These are phyloP conservation scores for Colletes collaris DNA, from an alignment of 2,888 invertebrate species.

Conservation along the genomic window DNA sequence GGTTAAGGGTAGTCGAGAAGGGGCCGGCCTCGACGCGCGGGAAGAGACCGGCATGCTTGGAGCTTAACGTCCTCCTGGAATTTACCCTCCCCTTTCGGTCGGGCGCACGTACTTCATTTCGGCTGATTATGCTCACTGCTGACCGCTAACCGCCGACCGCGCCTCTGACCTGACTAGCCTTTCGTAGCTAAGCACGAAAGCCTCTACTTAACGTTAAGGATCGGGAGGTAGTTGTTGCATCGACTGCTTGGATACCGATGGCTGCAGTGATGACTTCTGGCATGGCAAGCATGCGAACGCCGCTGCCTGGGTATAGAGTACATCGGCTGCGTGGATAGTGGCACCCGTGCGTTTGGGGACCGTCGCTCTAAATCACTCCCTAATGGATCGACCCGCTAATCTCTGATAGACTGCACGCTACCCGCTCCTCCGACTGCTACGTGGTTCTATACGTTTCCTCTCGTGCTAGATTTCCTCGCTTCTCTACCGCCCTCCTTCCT, in stretches of 20 bases:
- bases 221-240: slow-evolving; percentile 25
- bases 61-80: slow-evolving; percentile 51
- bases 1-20: slow-evolving; percentile 23
- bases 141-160: slow-evolving; percentile 40
- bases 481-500: slow-evolving; percentile 30
- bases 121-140: slow-evolving; percentile 74
- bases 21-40: not conserved
- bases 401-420: slow-evolving; percentile 76
- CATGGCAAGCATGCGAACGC: slow-evolving; percentile 20
- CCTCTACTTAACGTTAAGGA: slow-evolving; percentile 39
- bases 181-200: slow-evolving; percentile 16
- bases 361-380: slow-evolving; percentile 76
- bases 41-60: slow-evolving; percentile 33
- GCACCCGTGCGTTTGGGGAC: slow-evolving; percentile 69
- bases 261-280: slow-evolving; percentile 26
- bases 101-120: slow-evolving; percentile 78
- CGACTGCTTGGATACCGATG: slow-evolving; percentile 34
- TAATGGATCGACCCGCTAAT: slow-evolving; percentile 79
- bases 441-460: slow-evolving; percentile 42
- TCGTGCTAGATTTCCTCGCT: slow-evolving; percentile 30
- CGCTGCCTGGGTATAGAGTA: slow-evolving; percentile 33
- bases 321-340: slow-evolving; percentile 43
- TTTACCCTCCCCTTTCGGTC: slow-evolving; percentile 62
- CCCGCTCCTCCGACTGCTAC: slow-evolving; percentile 36
- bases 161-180: slow-evolving; percentile 37